Base-by-base conservation (phyloP, 2,797 vertebrate genomes). In the Channallabes apus region DNA sequence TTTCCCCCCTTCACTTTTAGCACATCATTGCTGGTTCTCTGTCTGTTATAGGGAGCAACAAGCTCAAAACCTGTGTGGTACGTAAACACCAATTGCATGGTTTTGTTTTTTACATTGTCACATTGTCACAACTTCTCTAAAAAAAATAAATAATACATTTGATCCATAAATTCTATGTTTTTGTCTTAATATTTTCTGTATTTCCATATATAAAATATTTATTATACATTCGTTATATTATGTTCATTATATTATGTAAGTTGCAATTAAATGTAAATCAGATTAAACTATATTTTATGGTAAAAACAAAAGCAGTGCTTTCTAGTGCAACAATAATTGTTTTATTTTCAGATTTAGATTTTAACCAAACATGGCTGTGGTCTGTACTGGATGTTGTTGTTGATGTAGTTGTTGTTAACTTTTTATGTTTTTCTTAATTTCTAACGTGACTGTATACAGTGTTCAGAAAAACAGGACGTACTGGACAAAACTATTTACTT, bases 11-110 rank as follows among this genome's bases (percentile, higher is more conserved):
- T 35, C 35, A 4, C 22, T 2, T 29, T 35, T 15, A 86, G 85
- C 62, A 82, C 56, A 54, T 86, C 65, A 35, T 22, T 1, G 29
- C 85, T 18, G 85, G 81, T 24, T 24, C 38, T 80, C 54, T 83
- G 11, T 22, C 65, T 15, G 22, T 79, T 38, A 22, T 29, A 5
- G 73, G 56, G 1, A 54, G 54, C 27, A 83, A 65, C 4, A 79
- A 41, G 9, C 14, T 27, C 0, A 7, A 22, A 6, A 6, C 1
- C 22, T 79, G 81, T 46, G 0, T 3, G 81, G 85, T 86, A 83
- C 5, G 69, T 75, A 27, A 18, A 65, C 38, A 72, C 51, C 1
- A 46, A 46, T 11, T 3, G 46, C 3, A 2, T 46, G 38, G 4
- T 38, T 38, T 5, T 46, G 46, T 46, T 38, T 46, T 46, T 2